These are phyloP conservation scores for Circaetus gallicus DNA, from an alignment of 2,113 vertebrate genomes.

Conservation along the genomic window DNA sequence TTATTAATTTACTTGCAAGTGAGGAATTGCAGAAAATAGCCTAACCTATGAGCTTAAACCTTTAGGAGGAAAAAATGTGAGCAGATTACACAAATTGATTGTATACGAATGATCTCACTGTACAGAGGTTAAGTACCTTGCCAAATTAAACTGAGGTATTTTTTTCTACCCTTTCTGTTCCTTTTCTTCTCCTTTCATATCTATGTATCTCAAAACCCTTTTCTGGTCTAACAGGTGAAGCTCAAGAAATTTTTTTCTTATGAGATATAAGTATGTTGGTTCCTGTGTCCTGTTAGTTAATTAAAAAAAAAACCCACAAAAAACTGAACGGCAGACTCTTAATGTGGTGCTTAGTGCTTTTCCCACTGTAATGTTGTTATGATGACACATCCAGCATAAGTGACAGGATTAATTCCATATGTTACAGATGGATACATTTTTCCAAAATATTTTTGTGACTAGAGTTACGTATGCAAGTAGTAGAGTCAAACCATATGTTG, in stretches of 20 bases:
- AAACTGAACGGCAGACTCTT: not conserved
- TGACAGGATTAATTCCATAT: conserved; percentile 23
- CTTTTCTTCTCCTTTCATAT: not conserved
- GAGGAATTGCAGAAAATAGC: not conserved
- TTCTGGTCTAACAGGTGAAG: not conserved
- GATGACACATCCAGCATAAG: not conserved
- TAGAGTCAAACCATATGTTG: conserved; percentile 34
- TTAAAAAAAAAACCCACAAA: not conserved
- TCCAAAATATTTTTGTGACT: conserved; percentile 33
- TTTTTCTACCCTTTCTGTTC: not conserved
- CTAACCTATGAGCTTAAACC: not conserved
- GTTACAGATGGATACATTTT: conserved; percentile 29
- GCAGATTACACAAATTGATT: not conserved
- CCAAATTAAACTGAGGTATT: not conserved
- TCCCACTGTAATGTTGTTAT: not conserved
- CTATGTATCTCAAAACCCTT: not conserved
- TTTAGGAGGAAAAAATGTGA: not conserved
- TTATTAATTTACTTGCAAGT: not conserved
- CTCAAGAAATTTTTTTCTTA: not conserved
- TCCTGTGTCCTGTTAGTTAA: not conserved
- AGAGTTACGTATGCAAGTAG: conserved; percentile 1
- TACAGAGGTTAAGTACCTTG: not conserved
- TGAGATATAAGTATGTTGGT: accelerated
- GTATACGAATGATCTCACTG: not conserved
- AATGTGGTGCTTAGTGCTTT: not conserved